Evolutionary conservation across 2,797 vertebrate genomes (phyloP).

Genomic region (Sandelia bainsii): DNA sequence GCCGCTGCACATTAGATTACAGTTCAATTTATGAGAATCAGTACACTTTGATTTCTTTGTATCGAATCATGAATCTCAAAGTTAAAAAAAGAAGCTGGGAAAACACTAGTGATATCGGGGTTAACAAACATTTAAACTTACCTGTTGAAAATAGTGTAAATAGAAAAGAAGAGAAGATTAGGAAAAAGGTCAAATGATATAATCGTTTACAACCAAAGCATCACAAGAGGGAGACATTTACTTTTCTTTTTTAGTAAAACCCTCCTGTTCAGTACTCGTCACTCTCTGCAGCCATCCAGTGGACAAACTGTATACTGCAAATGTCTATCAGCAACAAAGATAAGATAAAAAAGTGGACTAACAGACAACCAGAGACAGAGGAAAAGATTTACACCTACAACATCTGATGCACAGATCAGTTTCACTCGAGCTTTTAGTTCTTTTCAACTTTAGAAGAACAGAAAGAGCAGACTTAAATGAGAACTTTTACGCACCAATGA

Average conservation of each 20-base stretch:
- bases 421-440: background rate
- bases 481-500: background rate
- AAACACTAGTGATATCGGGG: background rate
- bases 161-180: conserved; percentile 5
- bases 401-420: background rate
- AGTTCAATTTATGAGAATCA: background rate
- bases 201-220: conserved; percentile 26
- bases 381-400: background rate
- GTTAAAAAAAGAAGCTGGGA: background rate
- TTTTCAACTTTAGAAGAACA: background rate
- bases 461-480: background rate
- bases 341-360: background rate
- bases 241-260: background rate
- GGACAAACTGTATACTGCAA: conserved; percentile 39
- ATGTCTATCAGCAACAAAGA: background rate
- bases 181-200: background rate
- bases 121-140: conserved; percentile 8
- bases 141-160: conserved; percentile 5
- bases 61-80: background rate
- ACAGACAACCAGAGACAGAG: background rate
- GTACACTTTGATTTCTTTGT: background rate
- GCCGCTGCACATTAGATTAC: background rate
- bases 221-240: conserved; percentile 68
- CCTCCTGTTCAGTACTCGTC: background rate
- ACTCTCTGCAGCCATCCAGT: conserved; percentile 60